These are phyloP conservation scores for Eupithecia pulchellata DNA, from an alignment of 2,888 invertebrate species.

Conservation along the genomic window DNA sequence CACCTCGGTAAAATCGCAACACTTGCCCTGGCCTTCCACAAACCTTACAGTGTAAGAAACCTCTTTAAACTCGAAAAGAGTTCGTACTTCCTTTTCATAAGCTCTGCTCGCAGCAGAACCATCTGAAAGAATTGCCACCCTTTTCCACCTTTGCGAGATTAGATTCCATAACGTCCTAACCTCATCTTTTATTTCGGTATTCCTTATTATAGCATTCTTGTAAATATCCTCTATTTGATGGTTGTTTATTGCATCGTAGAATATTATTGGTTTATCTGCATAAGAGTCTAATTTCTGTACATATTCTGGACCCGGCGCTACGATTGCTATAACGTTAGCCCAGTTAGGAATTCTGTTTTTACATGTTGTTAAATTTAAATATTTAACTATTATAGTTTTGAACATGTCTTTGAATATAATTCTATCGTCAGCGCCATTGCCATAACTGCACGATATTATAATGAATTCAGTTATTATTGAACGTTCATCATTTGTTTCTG, in stretches of 20 bases:
- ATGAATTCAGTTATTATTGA: not conserved
- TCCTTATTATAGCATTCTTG: conserved; percentile 17
- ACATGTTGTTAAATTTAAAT: not conserved
- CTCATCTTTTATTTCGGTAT: not conserved
- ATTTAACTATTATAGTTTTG: not conserved
- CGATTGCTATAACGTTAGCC: conserved; percentile 13
- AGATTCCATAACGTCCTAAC: conserved; percentile 38
- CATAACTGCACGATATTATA: not conserved
- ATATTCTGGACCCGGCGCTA: conserved; percentile 16
- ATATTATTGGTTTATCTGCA: conserved; percentile 19
- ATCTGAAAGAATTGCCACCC: conserved; percentile 59
- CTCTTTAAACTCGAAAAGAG: conserved; percentile 42
- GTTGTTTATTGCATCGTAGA: conserved; percentile 12
- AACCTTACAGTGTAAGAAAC: conserved; percentile 42
- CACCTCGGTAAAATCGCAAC: conserved; percentile 47
- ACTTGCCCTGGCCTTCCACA: conserved; percentile 29
- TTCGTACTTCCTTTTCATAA: conserved; percentile 49
- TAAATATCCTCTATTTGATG: not conserved
- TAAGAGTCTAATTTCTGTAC: not conserved
- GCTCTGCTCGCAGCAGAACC: conserved; percentile 47
- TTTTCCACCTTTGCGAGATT: conserved; percentile 48
- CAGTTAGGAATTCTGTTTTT: not conserved
- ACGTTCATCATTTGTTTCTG: not conserved
- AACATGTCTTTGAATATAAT: not conserved
- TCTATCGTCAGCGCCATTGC: not conserved